A percentile compares a stretch with the other conserved stretches of the same genome.
Evolutionary conservation across 2,797 vertebrate genomes (phyloP).

Genomic region (Mormyrus proboscirostris): DNA sequence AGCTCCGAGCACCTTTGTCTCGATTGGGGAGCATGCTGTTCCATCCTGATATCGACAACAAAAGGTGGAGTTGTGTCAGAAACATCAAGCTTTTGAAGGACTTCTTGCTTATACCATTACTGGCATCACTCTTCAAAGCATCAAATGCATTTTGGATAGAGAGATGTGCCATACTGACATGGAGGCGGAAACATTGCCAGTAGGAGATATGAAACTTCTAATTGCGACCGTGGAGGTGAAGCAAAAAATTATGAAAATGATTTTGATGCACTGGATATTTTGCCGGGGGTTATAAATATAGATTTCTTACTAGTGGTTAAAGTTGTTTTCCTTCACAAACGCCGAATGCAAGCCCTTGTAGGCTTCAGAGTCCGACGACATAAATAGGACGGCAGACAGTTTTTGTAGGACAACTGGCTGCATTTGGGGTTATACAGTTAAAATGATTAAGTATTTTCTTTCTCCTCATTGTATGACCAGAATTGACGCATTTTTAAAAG

Average conservation of each 20-base stretch:
- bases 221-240: background rate
- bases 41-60: background rate
- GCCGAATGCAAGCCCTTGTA: background rate
- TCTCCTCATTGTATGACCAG: background rate
- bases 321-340: background rate
- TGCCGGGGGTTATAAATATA: background rate
- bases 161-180: too few species aligned
- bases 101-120: background rate
- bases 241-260: background rate
- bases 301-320: background rate
- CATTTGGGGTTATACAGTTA: background rate
- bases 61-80: background rate
- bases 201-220: background rate
- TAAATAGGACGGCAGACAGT: constrained; percentile 38
- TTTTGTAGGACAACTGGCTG: constrained; percentile 35
- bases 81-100: background rate
- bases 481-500: background rate
- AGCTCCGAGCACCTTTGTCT: background rate
- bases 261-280: background rate
- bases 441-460: background rate
- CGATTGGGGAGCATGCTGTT: background rate
- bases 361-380: constrained; percentile 10
- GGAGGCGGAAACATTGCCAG: background rate
- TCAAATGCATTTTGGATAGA: background rate
- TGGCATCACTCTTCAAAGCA: background rate